Evolutionary conservation across 2,888 invertebrate species (phyloP), one percentile per base, ranked within the genome.

Genomic region (Pycnomerus fuliginosus): DNA sequence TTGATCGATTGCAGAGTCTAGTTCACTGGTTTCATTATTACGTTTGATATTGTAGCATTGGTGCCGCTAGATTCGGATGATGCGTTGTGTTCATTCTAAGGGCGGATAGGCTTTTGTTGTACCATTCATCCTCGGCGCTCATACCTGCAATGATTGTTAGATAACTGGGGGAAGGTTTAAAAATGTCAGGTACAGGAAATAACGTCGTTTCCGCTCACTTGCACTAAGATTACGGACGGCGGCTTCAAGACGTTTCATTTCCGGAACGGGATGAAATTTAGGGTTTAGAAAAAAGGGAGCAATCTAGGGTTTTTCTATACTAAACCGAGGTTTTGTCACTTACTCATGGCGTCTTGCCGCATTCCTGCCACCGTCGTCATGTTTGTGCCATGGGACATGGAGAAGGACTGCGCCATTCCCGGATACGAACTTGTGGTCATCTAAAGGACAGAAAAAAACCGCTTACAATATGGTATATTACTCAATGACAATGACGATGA

Each of bases 31-130:
- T 46, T 27, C 39, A 44, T 54, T 60, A 89, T 90, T 91, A 92
- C 87, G 91, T 91, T 77, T 97, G 96, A 76, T 97, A 97, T 71
- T 96, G 96, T 58, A 97, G 79, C 90, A 97, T 95, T 44, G 95
- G 94, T 61, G 95, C 91, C 44, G 93, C 87, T 66, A 96, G 83
- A 77, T 95, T 94, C 58, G 94, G 92, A 75, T 94, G 91, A 74
- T 94, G 92, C 37, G 92, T 89, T 67, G 89, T 86, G 80, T 96
- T 96, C 96, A 97, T 97, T 72, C 96, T 84, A 62, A 97, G 80
- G 39, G 96, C 96, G 46, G 95, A 95, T 66, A 97, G 80, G 66
- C 94, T 94, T 77, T 96, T 96, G 79, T 96, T 97, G 82, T 97
- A 97, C 96, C 96, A 97, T 75, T 96, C 95, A 72, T 90, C 95